phyloP scores from a whole-genome alignment of 92 coral and sea anemone species.

The Pocillopora grandis region DNA sequence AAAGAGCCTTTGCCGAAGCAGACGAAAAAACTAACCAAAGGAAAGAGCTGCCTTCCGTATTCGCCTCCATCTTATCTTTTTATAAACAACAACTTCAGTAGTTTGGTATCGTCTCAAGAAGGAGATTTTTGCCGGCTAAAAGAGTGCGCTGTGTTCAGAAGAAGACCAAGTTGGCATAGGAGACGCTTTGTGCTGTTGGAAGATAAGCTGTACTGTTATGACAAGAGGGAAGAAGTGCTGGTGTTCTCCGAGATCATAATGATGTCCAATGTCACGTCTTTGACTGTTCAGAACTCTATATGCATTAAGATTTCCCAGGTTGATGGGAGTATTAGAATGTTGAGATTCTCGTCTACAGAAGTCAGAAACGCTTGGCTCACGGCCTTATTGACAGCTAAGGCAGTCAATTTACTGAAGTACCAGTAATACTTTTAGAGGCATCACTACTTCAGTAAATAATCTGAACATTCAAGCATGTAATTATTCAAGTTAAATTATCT shows the following conservation, averaged over 20 bases:
- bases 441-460: no score
- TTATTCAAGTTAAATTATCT: no score
- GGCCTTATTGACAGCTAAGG: conserved; percentile 32
- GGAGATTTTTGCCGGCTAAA: conserved; percentile 28
- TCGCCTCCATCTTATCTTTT: neutral
- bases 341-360: conserved; percentile 3
- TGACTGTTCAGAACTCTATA: neutral
- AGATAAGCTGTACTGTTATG: conserved; percentile 25
- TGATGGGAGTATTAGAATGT: conserved; percentile 5
- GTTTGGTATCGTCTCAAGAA: neutral
- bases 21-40: neutral
- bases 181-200: conserved; percentile 22
- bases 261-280: conserved; percentile 5
- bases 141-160: conserved; percentile 12
- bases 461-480: neutral
- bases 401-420: conserved; percentile 14
- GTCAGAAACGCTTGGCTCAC: conserved; percentile 36
- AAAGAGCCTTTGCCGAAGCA: neutral
- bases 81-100: conserved; percentile 18
- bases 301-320: conserved; percentile 2
- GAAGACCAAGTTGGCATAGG: conserved; percentile 19
- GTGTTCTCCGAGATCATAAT: neutral
- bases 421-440: neutral
- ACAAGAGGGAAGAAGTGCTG: conserved; percentile 10
- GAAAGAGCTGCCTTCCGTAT: neutral